Evolutionary conservation across 2,113 vertebrate species (phyloP).

Genomic region (Oplegnathus fasciatus): DNA sequence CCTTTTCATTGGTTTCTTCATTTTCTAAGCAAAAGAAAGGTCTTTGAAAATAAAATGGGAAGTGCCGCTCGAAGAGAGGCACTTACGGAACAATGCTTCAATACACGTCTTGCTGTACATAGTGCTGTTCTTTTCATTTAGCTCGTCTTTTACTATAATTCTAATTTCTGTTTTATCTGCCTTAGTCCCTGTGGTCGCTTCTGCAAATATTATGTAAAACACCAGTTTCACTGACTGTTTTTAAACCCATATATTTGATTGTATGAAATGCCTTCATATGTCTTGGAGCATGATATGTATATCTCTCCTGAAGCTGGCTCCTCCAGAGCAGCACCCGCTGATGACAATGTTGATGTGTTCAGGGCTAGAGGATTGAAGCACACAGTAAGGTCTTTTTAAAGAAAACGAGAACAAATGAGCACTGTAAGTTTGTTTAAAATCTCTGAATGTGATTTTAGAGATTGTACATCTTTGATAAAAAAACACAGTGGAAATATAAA

Average conservation of each 20-base stretch:
- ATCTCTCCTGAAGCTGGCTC: conserved; percentile 69
- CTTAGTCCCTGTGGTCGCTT: conserved; percentile 67
- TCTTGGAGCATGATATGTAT: conserved; percentile 78
- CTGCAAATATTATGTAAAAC: conserved; percentile 65
- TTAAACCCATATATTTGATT: conserved; percentile 72
- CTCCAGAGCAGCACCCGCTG: conserved; percentile 59
- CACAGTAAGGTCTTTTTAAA: conserved; percentile 56
- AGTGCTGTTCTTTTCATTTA: conserved; percentile 45
- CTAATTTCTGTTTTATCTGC: conserved; percentile 49
- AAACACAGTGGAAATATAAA: background rate
- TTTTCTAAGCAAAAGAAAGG: conserved; percentile 48
- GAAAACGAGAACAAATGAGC: conserved; percentile 5
- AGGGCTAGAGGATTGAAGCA: conserved; percentile 44
- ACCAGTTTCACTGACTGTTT: conserved; percentile 72
- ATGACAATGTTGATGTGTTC: conserved; percentile 50
- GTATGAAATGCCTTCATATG: conserved; percentile 75
- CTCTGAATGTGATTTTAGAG: conserved; percentile 54
- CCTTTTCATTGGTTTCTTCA: conserved; percentile 47
- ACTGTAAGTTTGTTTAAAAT: conserved; percentile 51
- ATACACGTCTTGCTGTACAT: conserved; percentile 58
- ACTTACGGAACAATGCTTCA: conserved; percentile 31
- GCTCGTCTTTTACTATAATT: conserved; percentile 55
- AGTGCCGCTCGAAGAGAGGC: conserved; percentile 38
- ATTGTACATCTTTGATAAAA: conserved; percentile 38
- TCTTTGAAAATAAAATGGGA: conserved; percentile 38